phyloP scores from a whole-genome alignment of 2,888 invertebrate species.

The Aspidiotus rigidus region DNA sequence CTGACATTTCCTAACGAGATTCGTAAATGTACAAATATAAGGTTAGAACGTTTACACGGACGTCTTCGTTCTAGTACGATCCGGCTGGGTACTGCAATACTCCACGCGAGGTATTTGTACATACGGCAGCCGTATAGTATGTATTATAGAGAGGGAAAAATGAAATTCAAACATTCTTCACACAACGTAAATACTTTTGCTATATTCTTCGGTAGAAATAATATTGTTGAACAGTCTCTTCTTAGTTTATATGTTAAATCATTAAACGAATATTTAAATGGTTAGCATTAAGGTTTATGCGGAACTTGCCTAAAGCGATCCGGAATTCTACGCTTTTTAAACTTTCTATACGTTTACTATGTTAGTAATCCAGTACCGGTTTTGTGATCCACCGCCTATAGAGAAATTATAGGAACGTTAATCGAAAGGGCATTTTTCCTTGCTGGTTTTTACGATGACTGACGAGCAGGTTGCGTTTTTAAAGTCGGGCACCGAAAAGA shows the following conservation, averaged over 20 bases:
- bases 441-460: background rate
- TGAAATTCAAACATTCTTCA: too few relatives aligned
- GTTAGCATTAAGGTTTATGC: constrained; percentile 27
- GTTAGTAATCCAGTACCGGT: constrained; percentile 33
- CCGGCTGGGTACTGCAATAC: too few relatives aligned
- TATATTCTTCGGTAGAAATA: background rate
- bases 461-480: too few relatives aligned
- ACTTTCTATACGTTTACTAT: constrained; percentile 32
- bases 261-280: constrained; percentile 33
- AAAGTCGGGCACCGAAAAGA: too few relatives aligned
- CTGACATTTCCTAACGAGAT: too few relatives aligned
- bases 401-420: constrained; percentile 18
- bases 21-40: too few relatives aligned
- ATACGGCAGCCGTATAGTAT: too few relatives aligned
- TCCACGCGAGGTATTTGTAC: too few relatives aligned
- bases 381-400: constrained; percentile 23
- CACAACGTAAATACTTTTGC: too few relatives aligned
- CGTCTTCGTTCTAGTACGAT: too few relatives aligned
- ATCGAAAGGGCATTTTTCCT: background rate
- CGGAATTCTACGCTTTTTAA: constrained; percentile 33
- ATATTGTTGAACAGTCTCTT: constrained; percentile 27
- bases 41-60: too few relatives aligned
- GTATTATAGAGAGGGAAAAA: too few relatives aligned
- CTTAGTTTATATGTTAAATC: constrained; percentile 13
- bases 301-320: constrained; percentile 31